phyloP scores from a whole-genome alignment of 92 coral and sea anemone species.

The Porites divaricata region DNA sequence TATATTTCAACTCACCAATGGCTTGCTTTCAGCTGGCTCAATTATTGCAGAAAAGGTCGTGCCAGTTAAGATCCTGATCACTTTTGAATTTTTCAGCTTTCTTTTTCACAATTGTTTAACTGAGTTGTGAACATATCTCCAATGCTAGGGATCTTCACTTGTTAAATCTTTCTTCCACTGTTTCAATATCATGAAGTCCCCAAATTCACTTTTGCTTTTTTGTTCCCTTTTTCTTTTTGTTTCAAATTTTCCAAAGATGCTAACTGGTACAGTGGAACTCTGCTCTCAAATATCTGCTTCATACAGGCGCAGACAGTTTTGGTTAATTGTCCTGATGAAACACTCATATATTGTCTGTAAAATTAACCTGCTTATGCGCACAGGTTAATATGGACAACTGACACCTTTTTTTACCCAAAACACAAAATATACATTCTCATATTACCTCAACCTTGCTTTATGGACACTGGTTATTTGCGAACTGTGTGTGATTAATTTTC shows the following conservation, averaged over 20 bases:
- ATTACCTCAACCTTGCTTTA: too few species aligned
- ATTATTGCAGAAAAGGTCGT: not conserved
- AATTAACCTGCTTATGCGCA: too few species aligned
- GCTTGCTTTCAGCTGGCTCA: too few species aligned
- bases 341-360: too few species aligned
- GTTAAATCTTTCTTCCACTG: not conserved
- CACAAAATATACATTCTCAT: too few species aligned
- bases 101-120: conserved; percentile 13
- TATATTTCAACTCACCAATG: too few species aligned
- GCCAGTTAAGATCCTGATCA: not conserved
- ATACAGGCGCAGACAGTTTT: not conserved
- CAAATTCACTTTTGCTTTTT: not conserved
- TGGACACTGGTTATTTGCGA: too few species aligned
- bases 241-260: not conserved
- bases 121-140: conserved; percentile 13
- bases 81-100: not conserved
- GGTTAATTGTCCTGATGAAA: too few species aligned
- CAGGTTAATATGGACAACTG: too few species aligned
- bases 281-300: conserved; percentile 4
- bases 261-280: conserved; percentile 14
- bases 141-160: conserved; percentile 20
- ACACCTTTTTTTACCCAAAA: too few species aligned
- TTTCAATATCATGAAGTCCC: not conserved
- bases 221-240: not conserved
- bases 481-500: too few species aligned